Evolutionary conservation across 2,888 invertebrate species (phyloP).

Genomic region (Malthinus seriepunctatus): DNA sequence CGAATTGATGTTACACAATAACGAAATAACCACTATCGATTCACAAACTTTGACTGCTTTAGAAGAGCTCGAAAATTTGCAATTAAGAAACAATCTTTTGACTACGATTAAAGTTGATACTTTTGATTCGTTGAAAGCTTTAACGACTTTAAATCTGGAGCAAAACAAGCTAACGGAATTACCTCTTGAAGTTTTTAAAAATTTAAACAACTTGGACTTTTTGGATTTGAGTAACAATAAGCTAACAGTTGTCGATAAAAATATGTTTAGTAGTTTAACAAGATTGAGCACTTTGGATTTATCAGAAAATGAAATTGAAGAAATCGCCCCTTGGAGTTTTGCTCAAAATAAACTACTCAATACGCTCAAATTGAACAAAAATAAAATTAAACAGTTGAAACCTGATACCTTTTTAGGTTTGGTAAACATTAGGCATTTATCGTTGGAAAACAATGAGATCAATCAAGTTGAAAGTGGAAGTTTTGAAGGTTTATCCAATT

Average conservation of each 20-base stretch:
- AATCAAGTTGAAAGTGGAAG: background rate
- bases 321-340: no score
- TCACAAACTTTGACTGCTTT: background rate
- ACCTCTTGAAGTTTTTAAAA: background rate
- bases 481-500: no score
- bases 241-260: no score
- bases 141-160: no score
- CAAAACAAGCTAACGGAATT: background rate
- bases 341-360: no score
- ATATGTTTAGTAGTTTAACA: background rate
- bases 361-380: no score
- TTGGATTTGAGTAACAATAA: no score
- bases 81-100: no score
- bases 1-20: no score
- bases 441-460: background rate
- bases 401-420: background rate
- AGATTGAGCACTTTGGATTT: background rate
- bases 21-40: constrained; percentile 1
- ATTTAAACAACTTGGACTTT: background rate
- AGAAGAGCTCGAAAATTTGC: background rate
- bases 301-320: background rate
- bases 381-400: no score
- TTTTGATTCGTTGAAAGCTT: no score
- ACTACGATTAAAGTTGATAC: no score
- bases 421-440: background rate